Base-by-base conservation (phyloP, 1,140 invertebrate genomes). In the Philotrypesis tridentata region DNA sequence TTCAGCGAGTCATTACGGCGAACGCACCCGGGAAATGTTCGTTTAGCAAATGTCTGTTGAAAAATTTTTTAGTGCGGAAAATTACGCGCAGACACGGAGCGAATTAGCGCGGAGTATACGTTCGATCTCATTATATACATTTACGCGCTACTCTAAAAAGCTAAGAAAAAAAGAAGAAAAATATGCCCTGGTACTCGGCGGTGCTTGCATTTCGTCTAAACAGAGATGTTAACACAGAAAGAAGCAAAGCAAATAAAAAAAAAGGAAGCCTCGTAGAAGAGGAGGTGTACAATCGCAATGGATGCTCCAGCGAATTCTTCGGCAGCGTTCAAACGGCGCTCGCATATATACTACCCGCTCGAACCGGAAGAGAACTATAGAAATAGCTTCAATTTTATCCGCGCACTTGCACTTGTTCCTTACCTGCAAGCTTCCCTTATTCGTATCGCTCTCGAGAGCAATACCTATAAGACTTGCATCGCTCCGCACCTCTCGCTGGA, bases 371-470 rank as follows among this genome's bases (percentile, higher is more conserved):
- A 61, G 72, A 11, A 60, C 31, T 61, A 29, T 61, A 55, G 23
- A 25, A 55, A 55, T 55, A 55, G 48, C 48, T 60, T 74, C 72
- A 61, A 61, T 74, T 74, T 61, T 74, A 48, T 27, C 25, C 21
- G 8, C 12, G 14, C 21, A 55, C 17, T 55, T 17, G 48, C 48
- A 17, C 48, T n/a, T 7, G 17, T 55, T 55, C 21, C 48, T 17
- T 17, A 55, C 21, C 17, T 55, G n/a, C 48, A 55, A 55, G 61
- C 25, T 55, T 23, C 11, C n/a, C 27, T 23, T 67, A 14, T 68
- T 65, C 27, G 61, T 65, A 65, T 29, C 11, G 61, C 76, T 55
- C 48, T 37, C 14, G 17, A 55, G 40, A 43, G 48, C 48, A 55
- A 55, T 55, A 55, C 48, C 48, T 55, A 33, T 75, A 21, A 27